A percentile compares a stretch with the other conserved stretches of the same genome.
phyloP scores from a whole-genome alignment of 2,797 vertebrate genomes.

The Gymnocypris eckloni region DNA sequence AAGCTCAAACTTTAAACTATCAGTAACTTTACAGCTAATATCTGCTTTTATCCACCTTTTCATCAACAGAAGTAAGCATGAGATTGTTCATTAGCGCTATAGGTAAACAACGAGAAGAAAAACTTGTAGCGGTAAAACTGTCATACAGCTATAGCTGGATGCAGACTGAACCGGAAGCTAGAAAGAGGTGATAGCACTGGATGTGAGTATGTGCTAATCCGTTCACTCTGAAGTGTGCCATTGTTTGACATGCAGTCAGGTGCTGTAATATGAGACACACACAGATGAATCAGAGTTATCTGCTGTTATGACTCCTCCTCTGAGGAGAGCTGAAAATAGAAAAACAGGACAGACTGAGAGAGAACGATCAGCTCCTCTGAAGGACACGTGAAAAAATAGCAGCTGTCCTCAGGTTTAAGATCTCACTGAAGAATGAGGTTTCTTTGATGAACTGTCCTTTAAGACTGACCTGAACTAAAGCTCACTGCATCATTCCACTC shows the following conservation, averaged over 20 bases:
- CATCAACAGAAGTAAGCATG: too few relatives aligned
- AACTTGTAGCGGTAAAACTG: too few relatives aligned
- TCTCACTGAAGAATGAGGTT: neutral
- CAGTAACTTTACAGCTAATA: neutral
- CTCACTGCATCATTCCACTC: neutral
- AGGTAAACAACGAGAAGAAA: too few relatives aligned
- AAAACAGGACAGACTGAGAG: neutral
- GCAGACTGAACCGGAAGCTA: too few relatives aligned
- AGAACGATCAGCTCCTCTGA: slow-evolving; percentile 4
- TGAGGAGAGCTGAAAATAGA: slow-evolving; percentile 30
- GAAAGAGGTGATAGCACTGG: neutral
- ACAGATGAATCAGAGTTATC: slow-evolving; percentile 24
- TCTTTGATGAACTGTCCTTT: neutral
- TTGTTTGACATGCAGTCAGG: slow-evolving; percentile 18
- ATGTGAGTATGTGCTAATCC: neutral
- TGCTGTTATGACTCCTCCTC: slow-evolving; percentile 16
- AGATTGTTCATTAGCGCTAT: too few relatives aligned
- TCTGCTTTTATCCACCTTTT: too few relatives aligned
- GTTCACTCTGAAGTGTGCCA: neutral
- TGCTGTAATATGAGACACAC: neutral
- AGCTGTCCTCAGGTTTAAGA: slow-evolving; percentile 27
- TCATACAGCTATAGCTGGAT: too few relatives aligned
- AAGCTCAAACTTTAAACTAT: neutral
- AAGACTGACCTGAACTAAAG: neutral
- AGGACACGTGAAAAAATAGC: neutral